Conservation (phyloP, 2,888 invertebrate species). For the Drosophila acutilabella region DNA sequence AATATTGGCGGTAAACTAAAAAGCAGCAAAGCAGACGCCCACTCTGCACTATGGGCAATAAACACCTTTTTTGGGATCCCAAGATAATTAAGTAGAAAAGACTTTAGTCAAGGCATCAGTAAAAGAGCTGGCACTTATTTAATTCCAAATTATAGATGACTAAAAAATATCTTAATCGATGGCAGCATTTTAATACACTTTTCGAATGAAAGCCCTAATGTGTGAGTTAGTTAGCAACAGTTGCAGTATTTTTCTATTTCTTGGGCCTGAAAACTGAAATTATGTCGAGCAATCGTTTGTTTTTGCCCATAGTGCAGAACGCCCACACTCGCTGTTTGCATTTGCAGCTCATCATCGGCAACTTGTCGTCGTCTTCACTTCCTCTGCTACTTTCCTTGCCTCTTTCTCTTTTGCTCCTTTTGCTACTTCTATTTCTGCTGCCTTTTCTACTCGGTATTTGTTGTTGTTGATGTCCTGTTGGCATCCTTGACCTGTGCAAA, state of each 20-base stretch:
- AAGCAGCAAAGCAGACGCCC: conserved; percentile 2
- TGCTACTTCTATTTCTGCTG: neutral
- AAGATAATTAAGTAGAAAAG: neutral
- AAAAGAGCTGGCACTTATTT: too few relatives aligned
- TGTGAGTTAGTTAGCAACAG: too few relatives aligned
- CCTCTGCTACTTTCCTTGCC: neutral
- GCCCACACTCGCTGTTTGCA: conserved; percentile 15
- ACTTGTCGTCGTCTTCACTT: conserved; percentile 37
- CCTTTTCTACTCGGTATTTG: neutral
- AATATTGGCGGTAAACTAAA: conserved; percentile 61
- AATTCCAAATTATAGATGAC: too few relatives aligned
- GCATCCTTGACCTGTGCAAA: conserved; percentile 72
- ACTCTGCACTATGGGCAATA: conserved; percentile 1
- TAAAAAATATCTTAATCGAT: too few relatives aligned
- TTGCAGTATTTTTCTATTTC: too few relatives aligned
- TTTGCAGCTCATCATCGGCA: conserved; percentile 36
- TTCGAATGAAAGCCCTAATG: too few relatives aligned
- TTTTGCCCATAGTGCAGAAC: neutral
- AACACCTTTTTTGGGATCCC: neutral
- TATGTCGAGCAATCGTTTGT: too few relatives aligned
- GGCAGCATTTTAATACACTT: too few relatives aligned
- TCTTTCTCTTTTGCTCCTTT: neutral
- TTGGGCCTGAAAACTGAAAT: too few relatives aligned
- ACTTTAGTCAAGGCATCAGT: too few relatives aligned
- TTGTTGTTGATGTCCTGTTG: conserved; percentile 38